These are phyloP conservation scores for Halcyon smyrnensis DNA, from an alignment of 2,797 vertebrate genomes.

Conservation along the genomic window DNA sequence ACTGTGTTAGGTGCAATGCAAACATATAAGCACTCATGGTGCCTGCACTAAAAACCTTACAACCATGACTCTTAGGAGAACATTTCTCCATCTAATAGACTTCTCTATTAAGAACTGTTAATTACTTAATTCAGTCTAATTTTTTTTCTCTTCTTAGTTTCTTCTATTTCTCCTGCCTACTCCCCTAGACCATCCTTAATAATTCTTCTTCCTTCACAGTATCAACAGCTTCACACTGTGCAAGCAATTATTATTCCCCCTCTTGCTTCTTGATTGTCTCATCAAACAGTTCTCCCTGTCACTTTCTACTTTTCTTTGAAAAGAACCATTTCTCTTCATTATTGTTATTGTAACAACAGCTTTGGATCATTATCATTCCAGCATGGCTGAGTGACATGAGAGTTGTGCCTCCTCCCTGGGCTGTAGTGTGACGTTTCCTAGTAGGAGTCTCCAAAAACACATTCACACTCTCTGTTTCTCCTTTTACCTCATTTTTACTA, in stretches of 20 bases:
- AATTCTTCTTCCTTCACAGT: not conserved
- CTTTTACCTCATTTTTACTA: not conserved
- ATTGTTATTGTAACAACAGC: not conserved
- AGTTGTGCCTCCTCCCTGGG: not conserved
- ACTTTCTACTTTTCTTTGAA: not conserved
- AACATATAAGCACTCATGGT: slow-evolving; percentile 45
- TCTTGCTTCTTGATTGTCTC: not conserved
- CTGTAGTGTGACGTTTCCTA: not conserved
- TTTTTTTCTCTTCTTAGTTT: not conserved
- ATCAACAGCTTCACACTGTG: not conserved
- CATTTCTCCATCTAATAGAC: slow-evolving; percentile 7
- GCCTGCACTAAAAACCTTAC: slow-evolving; percentile 43
- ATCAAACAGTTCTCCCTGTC: not conserved
- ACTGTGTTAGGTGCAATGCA: slow-evolving; percentile 25
- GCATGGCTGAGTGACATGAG: not conserved
- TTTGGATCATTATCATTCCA: not conserved
- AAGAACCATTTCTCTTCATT: not conserved
- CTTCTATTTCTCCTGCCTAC: not conserved
- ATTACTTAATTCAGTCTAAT: slow-evolving; percentile 32
- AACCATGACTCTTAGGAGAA: slow-evolving; percentile 26
- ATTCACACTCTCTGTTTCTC: not conserved
- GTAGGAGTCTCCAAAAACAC: not conserved
- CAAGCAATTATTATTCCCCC: not conserved
- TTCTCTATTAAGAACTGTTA: slow-evolving; percentile 43
- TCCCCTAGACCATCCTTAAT: not conserved